Conservation (phyloP, 2,113 vertebrate species). For the Engraulis encrasicolus region DNA sequence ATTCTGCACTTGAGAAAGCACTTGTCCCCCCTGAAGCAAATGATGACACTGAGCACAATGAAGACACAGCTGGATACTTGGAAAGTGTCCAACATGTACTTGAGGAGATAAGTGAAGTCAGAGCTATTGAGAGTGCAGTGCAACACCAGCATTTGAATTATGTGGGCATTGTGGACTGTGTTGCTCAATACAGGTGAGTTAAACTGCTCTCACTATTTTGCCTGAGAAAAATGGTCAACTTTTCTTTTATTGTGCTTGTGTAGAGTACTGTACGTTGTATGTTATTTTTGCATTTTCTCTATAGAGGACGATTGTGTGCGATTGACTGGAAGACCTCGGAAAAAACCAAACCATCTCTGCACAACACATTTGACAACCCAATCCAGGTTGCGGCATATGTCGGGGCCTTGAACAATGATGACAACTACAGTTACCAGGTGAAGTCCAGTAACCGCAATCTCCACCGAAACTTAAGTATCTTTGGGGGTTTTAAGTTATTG, state of each 20-base stretch:
- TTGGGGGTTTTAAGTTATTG: neutral
- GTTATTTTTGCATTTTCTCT: constrained; percentile 9
- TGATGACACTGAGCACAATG: constrained; percentile 32
- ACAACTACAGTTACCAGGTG: constrained; percentile 93
- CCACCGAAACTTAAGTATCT: neutral
- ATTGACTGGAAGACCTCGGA: constrained; percentile 99
- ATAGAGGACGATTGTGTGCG: constrained; percentile 86
- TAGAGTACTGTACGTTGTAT: neutral
- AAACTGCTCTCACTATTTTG: neutral
- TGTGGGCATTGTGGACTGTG: constrained; percentile 88
- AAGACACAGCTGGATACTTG: constrained; percentile 76
- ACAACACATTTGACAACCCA: constrained; percentile 91
- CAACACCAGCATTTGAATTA: constrained; percentile 83
- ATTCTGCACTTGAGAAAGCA: constrained; percentile 81
- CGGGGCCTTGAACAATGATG: constrained; percentile 89
- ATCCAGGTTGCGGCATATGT: constrained; percentile 92
- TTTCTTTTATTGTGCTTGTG: too few relatives aligned
- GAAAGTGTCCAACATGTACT: constrained; percentile 83
- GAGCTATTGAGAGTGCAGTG: constrained; percentile 89
- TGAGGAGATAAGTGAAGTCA: constrained; percentile 79
- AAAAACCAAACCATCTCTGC: constrained; percentile 86
- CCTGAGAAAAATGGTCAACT: too few relatives aligned
- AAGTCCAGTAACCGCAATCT: neutral
- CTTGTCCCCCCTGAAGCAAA: constrained; percentile 62
- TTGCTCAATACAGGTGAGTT: constrained; percentile 87